Conservation (phyloP, 2,113 vertebrate genomes). For the Silurus asotus region DNA sequence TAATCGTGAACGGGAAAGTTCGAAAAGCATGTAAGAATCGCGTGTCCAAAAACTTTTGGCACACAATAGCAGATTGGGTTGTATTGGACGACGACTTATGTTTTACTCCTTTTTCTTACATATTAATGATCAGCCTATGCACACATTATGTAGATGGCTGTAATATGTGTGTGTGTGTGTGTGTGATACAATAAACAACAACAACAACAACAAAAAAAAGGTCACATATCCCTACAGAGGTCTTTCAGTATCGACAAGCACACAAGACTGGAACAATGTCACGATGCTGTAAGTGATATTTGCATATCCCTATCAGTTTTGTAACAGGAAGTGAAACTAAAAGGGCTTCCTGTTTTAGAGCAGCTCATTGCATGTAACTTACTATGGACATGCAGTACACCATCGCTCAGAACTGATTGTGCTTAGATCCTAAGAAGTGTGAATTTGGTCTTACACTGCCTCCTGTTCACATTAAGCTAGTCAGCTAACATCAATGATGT, state of each 20-base stretch:
- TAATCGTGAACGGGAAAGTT: too few relatives aligned
- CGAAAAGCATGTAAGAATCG: too few relatives aligned
- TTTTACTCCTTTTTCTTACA: too few relatives aligned
- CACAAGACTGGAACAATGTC: not conserved
- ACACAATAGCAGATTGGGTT: too few relatives aligned
- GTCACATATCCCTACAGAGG: not conserved
- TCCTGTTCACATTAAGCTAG: not conserved
- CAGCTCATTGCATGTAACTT: not conserved
- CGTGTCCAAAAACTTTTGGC: too few relatives aligned
- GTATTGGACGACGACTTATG: too few relatives aligned
- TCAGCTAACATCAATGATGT: not conserved
- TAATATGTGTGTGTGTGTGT: too few relatives aligned
- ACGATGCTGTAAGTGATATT: conserved; percentile 18
- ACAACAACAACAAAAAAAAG: not conserved
- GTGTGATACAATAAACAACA: not conserved
- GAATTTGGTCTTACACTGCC: not conserved
- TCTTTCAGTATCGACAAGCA: not conserved
- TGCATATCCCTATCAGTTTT: conserved; percentile 41
- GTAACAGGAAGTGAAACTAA: conserved; percentile 50
- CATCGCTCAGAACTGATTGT: not conserved
- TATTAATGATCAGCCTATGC: too few relatives aligned
- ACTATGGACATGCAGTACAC: not conserved
- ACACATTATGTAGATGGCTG: too few relatives aligned
- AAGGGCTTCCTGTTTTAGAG: conserved; percentile 50
- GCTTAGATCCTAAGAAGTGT: not conserved